Percentiles rank a stretch among this genome's conserved stretches.
Conservation (phyloP, 2,888 invertebrate genomes). For the Heteromyza rotundicornis region DNA sequence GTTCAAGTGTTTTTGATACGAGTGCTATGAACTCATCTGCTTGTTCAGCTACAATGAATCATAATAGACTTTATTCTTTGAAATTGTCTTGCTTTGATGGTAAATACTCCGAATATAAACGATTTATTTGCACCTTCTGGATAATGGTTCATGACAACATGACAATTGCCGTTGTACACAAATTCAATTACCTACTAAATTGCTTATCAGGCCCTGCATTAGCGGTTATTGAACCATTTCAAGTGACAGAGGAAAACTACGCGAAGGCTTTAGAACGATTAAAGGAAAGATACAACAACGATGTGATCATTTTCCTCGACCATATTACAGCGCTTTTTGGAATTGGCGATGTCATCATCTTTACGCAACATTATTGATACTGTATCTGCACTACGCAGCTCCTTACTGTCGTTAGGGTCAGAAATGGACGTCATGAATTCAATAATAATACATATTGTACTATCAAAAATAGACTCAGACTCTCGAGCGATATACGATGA, state of each 20-base stretch:
- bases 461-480: neutral
- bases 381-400: constrained; percentile 1
- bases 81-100: neutral
- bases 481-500: neutral
- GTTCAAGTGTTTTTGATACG: neutral
- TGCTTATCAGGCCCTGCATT: constrained; percentile 14
- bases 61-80: neutral
- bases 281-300: constrained; percentile 11
- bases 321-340: constrained; percentile 1
- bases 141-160: neutral
- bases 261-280: neutral
- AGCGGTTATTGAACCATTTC: constrained; percentile 7
- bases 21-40: neutral
- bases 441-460: constrained; percentile 9
- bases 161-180: neutral
- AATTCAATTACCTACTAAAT: constrained; percentile 14
- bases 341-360: neutral
- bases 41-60: neutral
- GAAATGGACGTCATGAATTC: constrained; percentile 7
- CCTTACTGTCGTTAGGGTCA: neutral
- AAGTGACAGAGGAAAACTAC: constrained; percentile 13
- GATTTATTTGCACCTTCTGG: neutral
- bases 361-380: neutral
- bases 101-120: neutral
- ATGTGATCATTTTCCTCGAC: constrained; percentile 18